phyloP scores from a whole-genome alignment of 2,797 vertebrate species.

The Girardinus metallicus region DNA sequence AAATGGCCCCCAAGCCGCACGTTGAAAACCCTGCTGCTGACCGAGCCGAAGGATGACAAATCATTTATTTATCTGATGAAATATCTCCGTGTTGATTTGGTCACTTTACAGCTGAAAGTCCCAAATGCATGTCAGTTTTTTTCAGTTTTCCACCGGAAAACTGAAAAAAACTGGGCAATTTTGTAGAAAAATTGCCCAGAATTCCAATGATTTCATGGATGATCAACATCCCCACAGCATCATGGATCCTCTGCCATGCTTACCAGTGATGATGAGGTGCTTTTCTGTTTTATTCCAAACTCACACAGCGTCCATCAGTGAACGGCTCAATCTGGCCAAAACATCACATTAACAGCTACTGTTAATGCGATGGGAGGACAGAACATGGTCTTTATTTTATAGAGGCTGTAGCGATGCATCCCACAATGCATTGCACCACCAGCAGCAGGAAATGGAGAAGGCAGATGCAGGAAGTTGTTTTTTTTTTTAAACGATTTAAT shows the following conservation, averaged over 20 bases:
- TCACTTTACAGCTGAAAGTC: no score
- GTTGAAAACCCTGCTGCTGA: no score
- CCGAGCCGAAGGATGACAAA: no score
- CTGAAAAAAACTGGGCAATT: no score
- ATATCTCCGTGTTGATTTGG: no score
- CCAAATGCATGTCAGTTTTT: no score
- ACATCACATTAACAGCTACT: neutral
- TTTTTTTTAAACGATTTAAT: neutral
- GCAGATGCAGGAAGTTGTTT: neutral
- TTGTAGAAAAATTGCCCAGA: neutral
- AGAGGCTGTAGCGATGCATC: neutral
- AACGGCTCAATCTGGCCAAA: neutral
- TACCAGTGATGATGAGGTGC: neutral
- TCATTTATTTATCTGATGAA: no score
- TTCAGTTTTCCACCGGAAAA: neutral
- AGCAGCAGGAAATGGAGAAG: neutral
- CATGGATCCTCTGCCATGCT: neutral
- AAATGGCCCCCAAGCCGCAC: no score
- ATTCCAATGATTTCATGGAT: neutral
- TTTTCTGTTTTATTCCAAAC: neutral
- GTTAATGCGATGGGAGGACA: neutral
- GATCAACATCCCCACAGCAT: neutral
- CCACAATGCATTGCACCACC: conserved; percentile 2
- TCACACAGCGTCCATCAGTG: neutral
- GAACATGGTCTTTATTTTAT: neutral